A percentile compares a stretch with the other conserved stretches of the same genome.
These are phyloP conservation scores for Thamnaconus septentrionalis DNA, from an alignment of 2,113 vertebrate species.

Conservation along the genomic window DNA sequence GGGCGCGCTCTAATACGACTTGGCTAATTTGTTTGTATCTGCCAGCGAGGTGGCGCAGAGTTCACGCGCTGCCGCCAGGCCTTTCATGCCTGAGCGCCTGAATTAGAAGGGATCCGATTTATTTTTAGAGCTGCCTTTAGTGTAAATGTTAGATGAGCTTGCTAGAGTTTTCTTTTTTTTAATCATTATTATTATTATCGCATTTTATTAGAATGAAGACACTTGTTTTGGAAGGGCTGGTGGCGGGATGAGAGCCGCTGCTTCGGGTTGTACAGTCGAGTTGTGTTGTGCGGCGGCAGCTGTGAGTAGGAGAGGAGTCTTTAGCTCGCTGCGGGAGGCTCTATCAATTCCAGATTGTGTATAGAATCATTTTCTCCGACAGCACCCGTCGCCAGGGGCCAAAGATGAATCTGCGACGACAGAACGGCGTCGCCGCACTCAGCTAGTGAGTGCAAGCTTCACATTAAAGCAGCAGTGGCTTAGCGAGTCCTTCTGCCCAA, in stretches of 20 bases:
- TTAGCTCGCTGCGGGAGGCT: neutral
- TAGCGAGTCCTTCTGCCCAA: constrained; percentile 12
- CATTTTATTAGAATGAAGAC: constrained; percentile 43
- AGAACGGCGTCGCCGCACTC: constrained; percentile 7
- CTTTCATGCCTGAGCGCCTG: constrained; percentile 48
- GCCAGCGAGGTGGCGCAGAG: constrained; percentile 41
- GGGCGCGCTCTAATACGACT: constrained; percentile 40
- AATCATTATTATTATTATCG: too few relatives aligned
- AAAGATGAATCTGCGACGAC: constrained; percentile 15
- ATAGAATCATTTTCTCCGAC: constrained; percentile 15
- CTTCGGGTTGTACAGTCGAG: constrained; percentile 26
- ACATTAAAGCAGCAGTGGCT: constrained; percentile 7
- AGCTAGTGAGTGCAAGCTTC: constrained; percentile 1
- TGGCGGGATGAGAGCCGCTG: constrained; percentile 6
- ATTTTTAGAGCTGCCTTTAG: constrained; percentile 61
- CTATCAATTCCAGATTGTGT: constrained; percentile 22
- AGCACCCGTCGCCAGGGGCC: constrained; percentile 3
- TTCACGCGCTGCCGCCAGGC: constrained; percentile 32
- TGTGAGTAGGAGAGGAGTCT: constrained; percentile 21
- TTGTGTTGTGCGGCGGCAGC: constrained; percentile 19
- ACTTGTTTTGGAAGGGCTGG: constrained; percentile 18
- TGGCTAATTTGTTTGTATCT: constrained; percentile 59
- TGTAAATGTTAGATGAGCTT: constrained; percentile 47
- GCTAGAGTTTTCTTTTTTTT: constrained; percentile 28
- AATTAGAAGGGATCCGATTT: constrained; percentile 56